Conservation (phyloP, 2,888 invertebrate species). For the Meiosimyza decipiens region DNA sequence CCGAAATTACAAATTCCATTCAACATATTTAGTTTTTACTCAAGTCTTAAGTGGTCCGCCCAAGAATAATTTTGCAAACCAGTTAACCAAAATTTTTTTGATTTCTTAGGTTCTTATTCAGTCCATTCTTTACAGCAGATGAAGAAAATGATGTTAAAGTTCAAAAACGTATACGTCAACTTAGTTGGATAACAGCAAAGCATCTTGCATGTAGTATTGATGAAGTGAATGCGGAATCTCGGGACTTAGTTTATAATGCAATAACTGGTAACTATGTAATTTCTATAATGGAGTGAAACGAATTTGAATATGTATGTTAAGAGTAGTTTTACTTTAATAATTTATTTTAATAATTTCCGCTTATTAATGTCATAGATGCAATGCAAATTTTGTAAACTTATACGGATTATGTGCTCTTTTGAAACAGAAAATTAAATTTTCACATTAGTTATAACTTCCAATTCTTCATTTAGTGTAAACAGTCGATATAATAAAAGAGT, state of each 20-base stretch:
- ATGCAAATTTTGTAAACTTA: too few species aligned
- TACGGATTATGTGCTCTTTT: too few species aligned
- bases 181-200: slow-evolving; percentile 96
- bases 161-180: slow-evolving; percentile 92
- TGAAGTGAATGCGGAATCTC: slow-evolving; percentile 82
- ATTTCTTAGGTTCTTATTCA: slow-evolving; percentile 77
- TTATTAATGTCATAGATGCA: too few species aligned
- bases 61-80: not conserved
- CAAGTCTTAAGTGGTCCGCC: too few species aligned
- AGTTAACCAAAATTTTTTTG: not conserved
- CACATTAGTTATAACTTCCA: too few species aligned
- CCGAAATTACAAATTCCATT: too few species aligned
- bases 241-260: slow-evolving; percentile 92
- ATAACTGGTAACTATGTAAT: slow-evolving; percentile 77
- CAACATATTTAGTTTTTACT: not conserved
- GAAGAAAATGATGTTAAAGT: slow-evolving; percentile 94
- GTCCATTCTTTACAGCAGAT: slow-evolving; percentile 88
- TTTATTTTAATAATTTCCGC: not conserved
- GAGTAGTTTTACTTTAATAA: not conserved
- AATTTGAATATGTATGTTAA: not conserved
- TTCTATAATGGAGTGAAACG: not conserved
- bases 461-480: too few species aligned
- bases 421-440: too few species aligned
- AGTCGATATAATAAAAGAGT: too few species aligned
- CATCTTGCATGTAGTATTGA: slow-evolving; percentile 94